Base-by-base conservation (phyloP, 92 coral and sea anemone genomes). In the Siderastrea radians region DNA sequence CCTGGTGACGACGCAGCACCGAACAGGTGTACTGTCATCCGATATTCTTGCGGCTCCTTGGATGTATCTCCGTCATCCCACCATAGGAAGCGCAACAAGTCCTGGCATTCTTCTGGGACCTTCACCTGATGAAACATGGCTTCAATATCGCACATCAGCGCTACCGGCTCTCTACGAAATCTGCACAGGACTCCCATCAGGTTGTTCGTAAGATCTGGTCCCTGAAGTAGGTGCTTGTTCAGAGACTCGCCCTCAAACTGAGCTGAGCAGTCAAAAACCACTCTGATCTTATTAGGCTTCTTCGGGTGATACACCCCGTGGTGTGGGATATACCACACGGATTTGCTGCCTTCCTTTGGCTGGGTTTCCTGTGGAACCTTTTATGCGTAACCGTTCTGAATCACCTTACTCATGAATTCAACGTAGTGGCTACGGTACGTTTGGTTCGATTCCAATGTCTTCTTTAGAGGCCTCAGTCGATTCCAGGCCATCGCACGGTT, bases 401-500 rank as follows among this genome's bases (percentile, higher is more conserved):
- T 52, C 6, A 52, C 9, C 57, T 52, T 52, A 8, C 9, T 52
- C 57, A 1, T 52, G 57, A 52, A 52, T 8, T 52, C 57, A 5
- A 52, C 57, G 38, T 52, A 52, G 57, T 52, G 57, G 5, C 57
- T 5, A 52, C 57, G 57, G 9, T 52, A 52, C 14, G 59, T 51
- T 0, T 50, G 45, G 17, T 54, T 49, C 0, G 82, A 65, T 63
- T 69, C 82, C 26, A 52, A 5, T 52, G 0, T 52, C 57, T 52
- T 52, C 57, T 52, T 52, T 8, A 52, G 5, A 63, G 79, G 71
- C 6, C n/a, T 76, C 9, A 93, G 68, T 19, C 96, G 78, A 19
- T 64, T 17, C 62, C 49, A 12, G 77, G 93, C 96, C 44, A 82
- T 60, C 10, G 51, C 17, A 54, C 75, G 53, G 91, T 86, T 93